phyloP scores from a whole-genome alignment of 2,797 vertebrate genomes.

The Acridotheres tristis region DNA sequence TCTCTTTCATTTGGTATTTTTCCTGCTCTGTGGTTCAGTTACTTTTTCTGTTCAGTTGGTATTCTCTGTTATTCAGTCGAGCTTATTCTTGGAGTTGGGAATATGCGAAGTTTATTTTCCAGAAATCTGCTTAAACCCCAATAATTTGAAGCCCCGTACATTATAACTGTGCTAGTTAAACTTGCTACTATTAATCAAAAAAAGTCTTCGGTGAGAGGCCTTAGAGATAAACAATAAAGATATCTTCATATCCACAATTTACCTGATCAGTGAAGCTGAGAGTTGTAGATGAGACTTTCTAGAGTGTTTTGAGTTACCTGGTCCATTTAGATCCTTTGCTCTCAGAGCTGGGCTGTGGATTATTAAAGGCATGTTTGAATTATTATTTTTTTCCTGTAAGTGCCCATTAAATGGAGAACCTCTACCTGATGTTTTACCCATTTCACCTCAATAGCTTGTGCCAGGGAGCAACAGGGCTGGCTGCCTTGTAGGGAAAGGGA shows the following conservation, averaged over 20 bases:
- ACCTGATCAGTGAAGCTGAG: background rate
- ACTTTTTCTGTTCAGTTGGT: background rate
- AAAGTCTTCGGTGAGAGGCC: background rate
- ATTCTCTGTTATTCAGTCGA: background rate
- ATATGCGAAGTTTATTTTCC: background rate
- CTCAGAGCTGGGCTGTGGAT: background rate
- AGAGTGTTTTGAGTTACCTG: background rate
- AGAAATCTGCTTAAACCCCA: background rate
- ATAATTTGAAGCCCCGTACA: background rate
- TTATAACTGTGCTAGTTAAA: background rate
- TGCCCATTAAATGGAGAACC: background rate
- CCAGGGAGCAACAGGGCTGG: background rate
- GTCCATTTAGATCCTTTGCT: background rate
- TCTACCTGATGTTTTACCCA: background rate
- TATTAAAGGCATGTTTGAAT: background rate
- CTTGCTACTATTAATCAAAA: background rate
- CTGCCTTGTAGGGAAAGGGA: background rate
- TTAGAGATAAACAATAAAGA: background rate
- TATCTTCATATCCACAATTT: background rate
- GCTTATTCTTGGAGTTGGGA: background rate
- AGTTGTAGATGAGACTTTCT: background rate
- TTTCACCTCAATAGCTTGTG: background rate
- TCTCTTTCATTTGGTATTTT: background rate
- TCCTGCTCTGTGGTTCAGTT: background rate
- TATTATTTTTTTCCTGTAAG: fast-evolving